Evolutionary conservation across 2,797 vertebrate species (phyloP), one percentile per base, ranked within the genome.

Genomic region (Lithobates pipiens): DNA sequence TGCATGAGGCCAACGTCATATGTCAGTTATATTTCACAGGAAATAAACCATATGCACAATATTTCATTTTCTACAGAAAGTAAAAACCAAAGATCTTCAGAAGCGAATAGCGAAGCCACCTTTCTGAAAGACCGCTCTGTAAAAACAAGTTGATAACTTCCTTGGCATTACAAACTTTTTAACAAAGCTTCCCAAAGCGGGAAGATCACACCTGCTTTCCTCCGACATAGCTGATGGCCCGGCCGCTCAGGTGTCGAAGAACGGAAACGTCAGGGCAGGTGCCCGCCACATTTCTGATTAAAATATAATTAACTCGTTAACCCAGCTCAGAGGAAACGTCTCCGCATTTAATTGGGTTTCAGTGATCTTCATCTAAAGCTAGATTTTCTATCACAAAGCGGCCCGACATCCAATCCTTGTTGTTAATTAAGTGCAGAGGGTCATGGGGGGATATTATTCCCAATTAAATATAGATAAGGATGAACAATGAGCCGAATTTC

Each of bases 271-370:
- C 44, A 32, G 78, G 65, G 78, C 78, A 70, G 77, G 78, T 70
- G 42, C 78, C 78, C 65, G 69, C 68, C 50, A 80, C 69, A 50
- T 71, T 44, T 32, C 78, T 80, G 78, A 80, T 80, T 80, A 80
- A 80, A 80, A 80, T 80, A 65, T 80, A 80, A 80, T 80, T 80
- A 71, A 80, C 67, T 80, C 50, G 42, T 80, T 80, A 70, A 71
- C 78, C 78, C 29, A 32, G 78, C 67, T 80, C 78, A 50, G 65
- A 70, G 32, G 44, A 80, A 80, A 70, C 50, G 78, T 80, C 65
- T 54, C 50, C 44, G 27, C 67, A 50, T 54, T 70, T 80, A 80
- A 80, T 80, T 80, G 67, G 42, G 42, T 80, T 71, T 80, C 67
- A 80, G 69, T 70, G 78, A 80, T 80, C 78, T 80, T 69, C 25